Conservation (phyloP, 2,113 vertebrate genomes). For the Thalassarche chlororhynchos region DNA sequence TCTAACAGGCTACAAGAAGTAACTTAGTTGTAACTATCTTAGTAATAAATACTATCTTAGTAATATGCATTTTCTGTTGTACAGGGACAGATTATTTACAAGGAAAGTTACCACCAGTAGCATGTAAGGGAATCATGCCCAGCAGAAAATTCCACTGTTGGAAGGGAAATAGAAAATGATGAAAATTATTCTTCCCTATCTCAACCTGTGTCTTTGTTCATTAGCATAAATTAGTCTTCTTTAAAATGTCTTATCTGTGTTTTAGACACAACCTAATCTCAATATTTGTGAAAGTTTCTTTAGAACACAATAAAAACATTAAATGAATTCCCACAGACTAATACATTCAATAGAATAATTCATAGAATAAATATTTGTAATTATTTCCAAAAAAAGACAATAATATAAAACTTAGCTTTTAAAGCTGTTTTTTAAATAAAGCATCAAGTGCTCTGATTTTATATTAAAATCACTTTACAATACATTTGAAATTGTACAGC, state of each 20-base stretch:
- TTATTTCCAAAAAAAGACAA: background rate
- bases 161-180: background rate
- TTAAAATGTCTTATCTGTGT: background rate
- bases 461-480: background rate
- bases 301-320: background rate
- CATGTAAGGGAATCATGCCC: background rate
- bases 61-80: background rate
- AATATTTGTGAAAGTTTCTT: background rate
- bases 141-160: background rate
- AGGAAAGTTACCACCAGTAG: background rate
- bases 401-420: background rate
- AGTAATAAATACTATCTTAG: background rate
- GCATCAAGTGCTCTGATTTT: background rate
- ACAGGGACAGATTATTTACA: background rate
- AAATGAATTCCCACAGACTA: background rate
- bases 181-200: background rate
- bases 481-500: background rate
- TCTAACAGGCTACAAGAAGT: background rate
- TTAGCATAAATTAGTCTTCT: background rate
- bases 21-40: background rate
- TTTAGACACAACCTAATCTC: background rate
- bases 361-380: background rate
- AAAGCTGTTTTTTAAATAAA: background rate
- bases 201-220: background rate
- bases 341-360: background rate